A percentile compares a stretch with the other conserved stretches of the same genome.
Evolutionary conservation across 2,797 vertebrate species (phyloP).

Genomic region (Sibirionetta formosa): DNA sequence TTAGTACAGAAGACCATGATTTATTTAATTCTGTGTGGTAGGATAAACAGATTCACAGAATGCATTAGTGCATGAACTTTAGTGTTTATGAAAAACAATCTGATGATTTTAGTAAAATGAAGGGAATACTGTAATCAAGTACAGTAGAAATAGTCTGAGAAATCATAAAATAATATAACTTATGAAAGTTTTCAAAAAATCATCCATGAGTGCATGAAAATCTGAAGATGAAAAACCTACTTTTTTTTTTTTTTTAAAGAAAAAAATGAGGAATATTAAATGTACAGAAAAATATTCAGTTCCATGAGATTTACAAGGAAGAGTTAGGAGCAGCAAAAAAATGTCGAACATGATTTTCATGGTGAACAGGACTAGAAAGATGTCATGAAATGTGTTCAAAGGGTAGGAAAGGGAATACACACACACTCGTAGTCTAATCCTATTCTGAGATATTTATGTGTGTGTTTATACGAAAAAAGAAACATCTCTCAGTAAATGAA

Average conservation of each 20-base stretch:
- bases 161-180: not conserved
- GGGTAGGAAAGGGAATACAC: not conserved
- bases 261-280: not conserved
- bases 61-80: not conserved
- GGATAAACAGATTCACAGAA: not conserved
- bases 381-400: not conserved
- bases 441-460: not conserved
- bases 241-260: not conserved
- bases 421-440: not conserved
- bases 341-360: not conserved
- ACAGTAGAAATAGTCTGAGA: not conserved
- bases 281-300: not conserved
- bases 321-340: not conserved
- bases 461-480: not conserved
- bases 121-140: not conserved
- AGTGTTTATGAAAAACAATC: not conserved
- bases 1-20: not conserved
- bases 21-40: constrained; percentile 14
- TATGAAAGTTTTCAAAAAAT: not conserved
- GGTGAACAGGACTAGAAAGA: not conserved
- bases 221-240: not conserved
- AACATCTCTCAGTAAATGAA: not conserved
- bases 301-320: not conserved
- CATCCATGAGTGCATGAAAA: not conserved
- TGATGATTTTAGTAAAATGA: not conserved